Base-by-base conservation (phyloP, 2,888 invertebrate genomes). In the Artemia sinica region DNA sequence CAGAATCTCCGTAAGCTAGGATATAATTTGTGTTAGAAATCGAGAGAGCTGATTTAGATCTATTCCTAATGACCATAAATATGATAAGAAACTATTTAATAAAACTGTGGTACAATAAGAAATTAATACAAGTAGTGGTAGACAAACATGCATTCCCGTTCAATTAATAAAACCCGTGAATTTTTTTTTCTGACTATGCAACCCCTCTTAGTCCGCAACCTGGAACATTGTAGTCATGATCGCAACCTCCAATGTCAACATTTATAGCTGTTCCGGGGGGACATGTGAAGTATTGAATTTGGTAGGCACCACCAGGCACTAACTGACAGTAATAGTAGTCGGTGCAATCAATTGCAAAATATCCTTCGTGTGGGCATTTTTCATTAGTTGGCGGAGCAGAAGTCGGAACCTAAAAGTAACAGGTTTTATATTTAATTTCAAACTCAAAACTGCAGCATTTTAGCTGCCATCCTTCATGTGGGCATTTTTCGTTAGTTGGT, bases 251-350 rank as follows among this genome's bases (percentile, higher is more conserved):
- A n/a, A 68, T 70, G 13, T 18, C 18, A 10, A 69, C 67, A 69
- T 72, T 71, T 68, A 73, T 74, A 11, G 69, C 72, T 1, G 72
- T 72, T 41, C 72, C 73, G 0, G 41, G 65, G 11, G 69, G 70
- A 65, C 74, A 74, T n/a, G 67, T 67, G 67, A 71, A 72, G 10
- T 65, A 69, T 48, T 70, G 71, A 13, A 71, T 69, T 18, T 71
- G 67, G 69, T 72, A 73, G 14, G 67, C 63, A n/a, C 14, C 28
- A 28, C 1, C 28, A 28, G 63, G 63, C 8, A 68, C 49, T 9
- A 67, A 52, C 10, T 71, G 67, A 69, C 74, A 74, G 13, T 71
- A 66, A 68, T 72, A 73, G 71, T 72, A 74, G 14, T 49, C 67
- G 13, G 71, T 69, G 67, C 74, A 74, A 50, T 73, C 71, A 49